A percentile compares a stretch with the other conserved stretches of the same genome.
These are phyloP conservation scores for Epistrophe eligans DNA, from an alignment of 2,888 invertebrate species.

Conservation along the genomic window DNA sequence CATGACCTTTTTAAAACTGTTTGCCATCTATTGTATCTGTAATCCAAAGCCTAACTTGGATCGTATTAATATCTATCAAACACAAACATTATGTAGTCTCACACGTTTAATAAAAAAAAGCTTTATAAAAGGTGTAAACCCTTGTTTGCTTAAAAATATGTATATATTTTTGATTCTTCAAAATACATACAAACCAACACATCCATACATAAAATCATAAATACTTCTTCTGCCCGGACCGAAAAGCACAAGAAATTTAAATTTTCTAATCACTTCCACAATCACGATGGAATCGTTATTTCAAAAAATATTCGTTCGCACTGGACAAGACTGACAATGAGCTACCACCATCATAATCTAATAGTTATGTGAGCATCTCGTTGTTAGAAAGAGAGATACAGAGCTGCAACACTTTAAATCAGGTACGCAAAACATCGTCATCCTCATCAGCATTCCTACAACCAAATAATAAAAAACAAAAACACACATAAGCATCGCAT, in stretches of 20 bases:
- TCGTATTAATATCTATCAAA: no score
- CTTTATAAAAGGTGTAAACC: no score
- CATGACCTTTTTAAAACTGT: no score
- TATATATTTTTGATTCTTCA: no score
- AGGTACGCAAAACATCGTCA: background rate
- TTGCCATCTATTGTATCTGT: no score
- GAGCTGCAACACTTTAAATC: background rate
- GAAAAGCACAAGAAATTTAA: background rate
- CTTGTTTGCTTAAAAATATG: no score
- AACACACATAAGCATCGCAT: background rate
- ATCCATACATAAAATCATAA: no score
- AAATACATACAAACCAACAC: no score
- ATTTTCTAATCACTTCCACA: background rate
- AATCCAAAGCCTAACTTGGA: no score
- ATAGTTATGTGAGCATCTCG: background rate
- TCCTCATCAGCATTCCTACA: conserved; percentile 28
- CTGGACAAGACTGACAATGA: background rate
- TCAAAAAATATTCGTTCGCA: background rate
- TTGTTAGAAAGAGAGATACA: background rate
- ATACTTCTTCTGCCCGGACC: no score
- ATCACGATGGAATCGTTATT: background rate
- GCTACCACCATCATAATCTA: background rate
- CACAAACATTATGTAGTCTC: no score
- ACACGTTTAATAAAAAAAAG: no score
- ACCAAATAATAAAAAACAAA: background rate